Conservation (phyloP, 2,113 vertebrate genomes). For the Protobothrops mucrosquamatus region DNA sequence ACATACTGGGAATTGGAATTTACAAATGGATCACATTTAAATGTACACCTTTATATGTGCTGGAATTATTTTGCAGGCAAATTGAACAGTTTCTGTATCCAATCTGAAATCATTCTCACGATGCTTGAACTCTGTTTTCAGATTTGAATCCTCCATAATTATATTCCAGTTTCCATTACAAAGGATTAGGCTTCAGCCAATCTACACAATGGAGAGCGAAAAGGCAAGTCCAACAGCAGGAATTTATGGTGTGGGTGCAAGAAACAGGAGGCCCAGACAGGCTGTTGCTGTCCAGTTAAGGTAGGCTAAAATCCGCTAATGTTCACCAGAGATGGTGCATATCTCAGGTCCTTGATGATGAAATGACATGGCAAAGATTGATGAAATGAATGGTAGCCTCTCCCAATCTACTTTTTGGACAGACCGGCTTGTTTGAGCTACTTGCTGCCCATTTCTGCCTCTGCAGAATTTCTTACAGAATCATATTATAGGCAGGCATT, state of each 20-base stretch:
- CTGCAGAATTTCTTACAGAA: neutral
- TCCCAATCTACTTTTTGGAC: neutral
- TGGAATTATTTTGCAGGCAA: neutral
- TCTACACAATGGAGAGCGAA: neutral
- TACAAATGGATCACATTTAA: neutral
- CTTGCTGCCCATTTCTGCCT: neutral
- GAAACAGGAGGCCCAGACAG: neutral
- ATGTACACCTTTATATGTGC: neutral
- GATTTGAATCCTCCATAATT: neutral
- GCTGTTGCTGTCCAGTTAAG: neutral
- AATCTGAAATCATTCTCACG: neutral
- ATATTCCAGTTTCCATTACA: neutral
- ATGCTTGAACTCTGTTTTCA: neutral
- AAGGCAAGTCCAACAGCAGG: neutral
- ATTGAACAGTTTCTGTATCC: neutral
- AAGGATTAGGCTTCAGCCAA: neutral
- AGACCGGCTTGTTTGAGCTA: neutral
- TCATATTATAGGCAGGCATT: neutral
- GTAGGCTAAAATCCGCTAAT: neutral
- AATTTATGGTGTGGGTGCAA: neutral
- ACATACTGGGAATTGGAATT: neutral
- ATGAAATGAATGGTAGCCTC: neutral
- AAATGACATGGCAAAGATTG: neutral
- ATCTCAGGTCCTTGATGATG: neutral
- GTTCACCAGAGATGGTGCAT: neutral